These are phyloP conservation scores for Muscidifurax raptorellus DNA, from an alignment of 1,140 invertebrate genomes.

Conservation along the genomic window DNA sequence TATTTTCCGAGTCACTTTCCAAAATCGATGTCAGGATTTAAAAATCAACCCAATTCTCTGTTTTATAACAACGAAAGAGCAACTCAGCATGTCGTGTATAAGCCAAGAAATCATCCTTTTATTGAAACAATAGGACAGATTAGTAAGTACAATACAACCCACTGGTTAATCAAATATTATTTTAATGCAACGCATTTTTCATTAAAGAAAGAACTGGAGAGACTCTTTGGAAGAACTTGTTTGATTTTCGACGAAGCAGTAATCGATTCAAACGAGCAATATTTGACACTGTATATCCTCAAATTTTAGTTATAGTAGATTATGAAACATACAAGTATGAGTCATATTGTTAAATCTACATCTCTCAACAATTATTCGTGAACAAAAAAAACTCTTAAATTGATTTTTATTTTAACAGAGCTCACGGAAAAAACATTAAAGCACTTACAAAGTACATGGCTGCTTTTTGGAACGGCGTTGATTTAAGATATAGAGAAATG, in stretches of 20 bases:
- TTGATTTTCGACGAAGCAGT: background rate
- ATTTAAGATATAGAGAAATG: constrained; percentile 47
- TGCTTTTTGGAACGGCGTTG: constrained; percentile 54
- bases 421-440: constrained; percentile 31
- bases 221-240: background rate
- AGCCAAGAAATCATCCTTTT: background rate
- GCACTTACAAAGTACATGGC: constrained; percentile 45
- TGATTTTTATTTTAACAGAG: constrained; percentile 32
- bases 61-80: background rate
- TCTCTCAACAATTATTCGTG: background rate
- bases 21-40: background rate
- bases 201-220: background rate
- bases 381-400: background rate
- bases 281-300: constrained; percentile 16
- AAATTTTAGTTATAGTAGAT: constrained; percentile 21
- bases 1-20: background rate
- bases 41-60: background rate
- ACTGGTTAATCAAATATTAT: background rate
- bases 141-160: background rate
- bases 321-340: constrained; percentile 17
- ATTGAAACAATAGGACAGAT: background rate
- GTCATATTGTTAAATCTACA: background rate
- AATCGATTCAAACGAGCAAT: background rate
- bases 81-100: background rate
- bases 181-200: background rate